Evolutionary conservation across 2,888 invertebrate genomes (phyloP), one percentile per base, ranked within the genome.

Genomic region (Sarcophaga carnaria): DNA sequence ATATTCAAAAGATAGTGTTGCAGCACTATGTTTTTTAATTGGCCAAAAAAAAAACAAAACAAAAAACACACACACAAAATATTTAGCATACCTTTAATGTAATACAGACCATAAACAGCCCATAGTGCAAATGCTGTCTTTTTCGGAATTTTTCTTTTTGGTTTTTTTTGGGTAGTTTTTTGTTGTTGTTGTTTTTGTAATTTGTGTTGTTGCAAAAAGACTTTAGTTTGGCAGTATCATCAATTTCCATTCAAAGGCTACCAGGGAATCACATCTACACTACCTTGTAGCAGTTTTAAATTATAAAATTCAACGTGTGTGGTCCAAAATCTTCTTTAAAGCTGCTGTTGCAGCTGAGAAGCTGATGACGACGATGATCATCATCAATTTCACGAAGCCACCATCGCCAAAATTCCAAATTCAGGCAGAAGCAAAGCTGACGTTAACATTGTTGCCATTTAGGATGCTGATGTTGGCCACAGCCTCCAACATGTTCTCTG

Each of bases 281-380:
- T 72, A 59, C 84, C 87, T 84, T 82, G 79, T 79, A 84, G 84
- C 84, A 82, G 81, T 87, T 87, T 87, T 84, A 87, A 87, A 87
- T 87, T 87, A 87, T 87, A 87, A 87, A 87, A 71, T 76, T 84
- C 88, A 82, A 87, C 88, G 88, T 88, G 88, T 88, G 88, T 88
- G 88, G 88, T 88, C 88, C 91, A 90, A 90, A 90, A 90, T 90
- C 88, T 88, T 71, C 67, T 79, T 74, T 22, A 63, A 64, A 75
- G 69, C 74, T 64, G 81, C 66, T 66, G 27, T 11, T 78, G 80
- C 83, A 76, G 80, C 83, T 59, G 62, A 37, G 80, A 80, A 54
- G 78, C 69, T 60, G 74, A n/a, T 69, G 63, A 79, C 47, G 78
- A 47, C 79, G 5, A 54, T 54, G 54, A 54, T 54, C 54, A 54